phyloP scores from a whole-genome alignment of 2,797 vertebrate species.

The Danionella dracula region DNA sequence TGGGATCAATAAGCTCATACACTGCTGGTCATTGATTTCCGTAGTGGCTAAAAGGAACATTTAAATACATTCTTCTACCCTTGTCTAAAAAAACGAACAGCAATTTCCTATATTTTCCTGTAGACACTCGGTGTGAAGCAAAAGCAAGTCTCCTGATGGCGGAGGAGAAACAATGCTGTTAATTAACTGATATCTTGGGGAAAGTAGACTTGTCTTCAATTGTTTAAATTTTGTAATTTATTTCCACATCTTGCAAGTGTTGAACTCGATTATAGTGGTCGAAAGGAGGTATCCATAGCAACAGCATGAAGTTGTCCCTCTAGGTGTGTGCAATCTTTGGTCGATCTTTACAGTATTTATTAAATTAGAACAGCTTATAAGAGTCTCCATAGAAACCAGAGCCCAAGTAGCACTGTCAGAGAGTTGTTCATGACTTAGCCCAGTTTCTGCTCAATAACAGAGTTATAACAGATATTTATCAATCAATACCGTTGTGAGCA shows the following conservation, averaged over 20 bases:
- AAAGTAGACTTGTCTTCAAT: too few relatives aligned
- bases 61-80: constrained; percentile 23
- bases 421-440: not conserved
- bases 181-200: not conserved
- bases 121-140: not conserved
- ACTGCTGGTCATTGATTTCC: constrained; percentile 28
- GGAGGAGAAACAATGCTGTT: not conserved
- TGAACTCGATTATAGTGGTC: constrained; percentile 1
- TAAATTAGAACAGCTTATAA: constrained; percentile 48
- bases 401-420: constrained; percentile 23
- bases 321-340: constrained; percentile 38
- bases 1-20: constrained; percentile 27
- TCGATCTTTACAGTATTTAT: constrained; percentile 58
- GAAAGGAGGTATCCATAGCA: constrained; percentile 47
- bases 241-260: not conserved
- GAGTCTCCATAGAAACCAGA: constrained; percentile 59
- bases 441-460: not conserved
- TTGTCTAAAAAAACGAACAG: constrained; percentile 17
- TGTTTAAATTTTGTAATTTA: not conserved
- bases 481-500: not conserved
- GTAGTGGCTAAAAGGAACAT: not conserved
- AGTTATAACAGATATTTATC: not conserved
- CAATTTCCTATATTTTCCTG: not conserved
- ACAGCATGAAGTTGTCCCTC: constrained; percentile 49
- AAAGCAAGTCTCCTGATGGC: not conserved